These are phyloP conservation scores for Drosophila formosana DNA, from an alignment of 2,888 invertebrate genomes.

Conservation along the genomic window DNA sequence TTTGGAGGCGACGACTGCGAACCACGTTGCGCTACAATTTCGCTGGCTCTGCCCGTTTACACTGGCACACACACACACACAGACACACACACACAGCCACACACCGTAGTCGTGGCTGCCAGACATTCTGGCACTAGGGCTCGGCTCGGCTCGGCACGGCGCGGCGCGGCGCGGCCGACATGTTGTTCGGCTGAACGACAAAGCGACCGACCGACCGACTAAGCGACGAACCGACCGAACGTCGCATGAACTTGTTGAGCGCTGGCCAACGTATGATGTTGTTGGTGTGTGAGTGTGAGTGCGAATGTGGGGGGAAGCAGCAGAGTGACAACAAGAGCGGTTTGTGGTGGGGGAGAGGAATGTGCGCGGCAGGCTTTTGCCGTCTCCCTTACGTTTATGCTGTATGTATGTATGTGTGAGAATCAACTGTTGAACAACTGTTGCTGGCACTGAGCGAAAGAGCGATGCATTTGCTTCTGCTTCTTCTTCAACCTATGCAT, in stretches of 20 bases:
- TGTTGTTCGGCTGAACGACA: slow-evolving; percentile 32
- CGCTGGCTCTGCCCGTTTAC: slow-evolving; percentile 70
- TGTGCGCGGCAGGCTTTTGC: slow-evolving; percentile 34
- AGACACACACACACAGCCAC: slow-evolving; percentile 8
- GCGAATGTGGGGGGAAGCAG: neutral
- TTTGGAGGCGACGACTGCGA: slow-evolving; percentile 46
- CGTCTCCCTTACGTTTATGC: slow-evolving; percentile 28
- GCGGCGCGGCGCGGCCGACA: slow-evolving; percentile 47
- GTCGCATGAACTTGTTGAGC: slow-evolving; percentile 39
- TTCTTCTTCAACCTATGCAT: slow-evolving; percentile 26
- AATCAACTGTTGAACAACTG: slow-evolving; percentile 76
- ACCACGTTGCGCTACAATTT: slow-evolving; percentile 75
- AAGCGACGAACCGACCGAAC: slow-evolving; percentile 68
- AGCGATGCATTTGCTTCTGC: slow-evolving; percentile 64
- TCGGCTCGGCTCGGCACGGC: slow-evolving; percentile 54
- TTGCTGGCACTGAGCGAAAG: slow-evolving; percentile 45
- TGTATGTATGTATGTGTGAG: slow-evolving; percentile 35
- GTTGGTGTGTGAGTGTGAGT: slow-evolving; percentile 1
- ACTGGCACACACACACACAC: slow-evolving; percentile 32
- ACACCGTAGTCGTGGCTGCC: slow-evolving; percentile 71
- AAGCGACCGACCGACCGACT: slow-evolving; percentile 60
- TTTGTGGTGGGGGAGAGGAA: slow-evolving; percentile 4
- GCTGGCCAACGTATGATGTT: slow-evolving; percentile 26
- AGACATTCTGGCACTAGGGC: slow-evolving; percentile 84
- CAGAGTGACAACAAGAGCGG: neutral